Evolutionary conservation across 2,888 invertebrate species (phyloP).

Genomic region (Norana najaformis): DNA sequence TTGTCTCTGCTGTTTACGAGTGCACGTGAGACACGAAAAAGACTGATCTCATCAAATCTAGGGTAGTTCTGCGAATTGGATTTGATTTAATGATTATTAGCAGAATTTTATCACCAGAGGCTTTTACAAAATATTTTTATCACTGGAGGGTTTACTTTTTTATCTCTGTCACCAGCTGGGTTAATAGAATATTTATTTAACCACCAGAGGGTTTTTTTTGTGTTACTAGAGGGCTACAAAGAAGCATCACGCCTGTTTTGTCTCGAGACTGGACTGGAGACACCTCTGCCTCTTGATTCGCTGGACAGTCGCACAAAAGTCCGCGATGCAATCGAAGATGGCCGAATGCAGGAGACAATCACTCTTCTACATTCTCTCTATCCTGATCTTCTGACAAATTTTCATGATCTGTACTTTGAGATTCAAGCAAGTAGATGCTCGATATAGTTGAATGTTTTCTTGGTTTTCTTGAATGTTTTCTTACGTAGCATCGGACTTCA

Average conservation of each 20-base stretch:
- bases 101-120: neutral
- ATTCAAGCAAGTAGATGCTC: neutral
- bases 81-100: neutral
- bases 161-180: no score
- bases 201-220: neutral
- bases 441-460: neutral
- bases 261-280: neutral
- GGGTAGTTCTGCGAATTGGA: neutral
- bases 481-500: neutral
- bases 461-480: no score
- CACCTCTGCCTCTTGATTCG: neutral
- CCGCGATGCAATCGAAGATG: neutral
- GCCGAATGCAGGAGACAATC: neutral
- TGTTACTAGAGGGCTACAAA: neutral
- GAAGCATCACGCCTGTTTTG: slow-evolving; percentile 8
- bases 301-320: neutral
- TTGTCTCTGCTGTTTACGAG: neutral
- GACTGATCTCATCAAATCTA: neutral
- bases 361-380: neutral
- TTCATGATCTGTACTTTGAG: slow-evolving; percentile 4
- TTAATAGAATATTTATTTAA: no score
- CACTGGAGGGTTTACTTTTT: no score
- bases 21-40: no score
- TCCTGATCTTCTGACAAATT: slow-evolving; percentile 20
- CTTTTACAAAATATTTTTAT: no score